Evolutionary conservation across 1,140 invertebrate genomes (phyloP).

Genomic region (Planococcus citri): DNA sequence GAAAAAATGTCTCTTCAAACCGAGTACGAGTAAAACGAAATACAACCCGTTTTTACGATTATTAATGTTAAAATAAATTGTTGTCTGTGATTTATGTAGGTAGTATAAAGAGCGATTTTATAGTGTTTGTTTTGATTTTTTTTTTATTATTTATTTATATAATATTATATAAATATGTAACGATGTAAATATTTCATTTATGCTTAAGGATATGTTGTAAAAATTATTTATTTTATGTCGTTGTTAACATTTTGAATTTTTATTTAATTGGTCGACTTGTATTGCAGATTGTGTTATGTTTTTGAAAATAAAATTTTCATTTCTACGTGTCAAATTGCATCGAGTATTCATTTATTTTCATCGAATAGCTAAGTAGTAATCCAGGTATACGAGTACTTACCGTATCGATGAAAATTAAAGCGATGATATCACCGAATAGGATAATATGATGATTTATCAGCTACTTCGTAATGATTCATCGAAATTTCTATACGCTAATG

Average conservation of each 20-base stretch:
- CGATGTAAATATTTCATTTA: background rate
- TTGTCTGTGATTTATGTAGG: slow-evolving; percentile 3
- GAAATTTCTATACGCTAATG: no score
- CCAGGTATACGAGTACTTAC: no score
- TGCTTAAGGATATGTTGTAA: background rate
- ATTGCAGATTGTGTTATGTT: background rate
- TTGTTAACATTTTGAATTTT: background rate
- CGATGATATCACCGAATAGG: no score
- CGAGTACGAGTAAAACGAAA: background rate
- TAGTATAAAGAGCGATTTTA: background rate
- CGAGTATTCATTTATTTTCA: no score
- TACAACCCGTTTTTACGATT: background rate
- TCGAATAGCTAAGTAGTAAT: no score
- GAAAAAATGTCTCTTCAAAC: background rate
- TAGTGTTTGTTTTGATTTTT: background rate
- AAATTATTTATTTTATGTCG: background rate
- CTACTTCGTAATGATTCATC: no score
- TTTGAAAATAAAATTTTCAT: background rate
- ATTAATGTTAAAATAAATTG: background rate
- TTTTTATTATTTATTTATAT: background rate
- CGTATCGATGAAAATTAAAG: no score
- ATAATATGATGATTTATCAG: no score
- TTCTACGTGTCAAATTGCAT: no score
- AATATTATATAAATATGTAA: background rate
- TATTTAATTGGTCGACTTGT: background rate